phyloP scores from a whole-genome alignment of 2,113 vertebrate genomes.

The Crotalus tigris region DNA sequence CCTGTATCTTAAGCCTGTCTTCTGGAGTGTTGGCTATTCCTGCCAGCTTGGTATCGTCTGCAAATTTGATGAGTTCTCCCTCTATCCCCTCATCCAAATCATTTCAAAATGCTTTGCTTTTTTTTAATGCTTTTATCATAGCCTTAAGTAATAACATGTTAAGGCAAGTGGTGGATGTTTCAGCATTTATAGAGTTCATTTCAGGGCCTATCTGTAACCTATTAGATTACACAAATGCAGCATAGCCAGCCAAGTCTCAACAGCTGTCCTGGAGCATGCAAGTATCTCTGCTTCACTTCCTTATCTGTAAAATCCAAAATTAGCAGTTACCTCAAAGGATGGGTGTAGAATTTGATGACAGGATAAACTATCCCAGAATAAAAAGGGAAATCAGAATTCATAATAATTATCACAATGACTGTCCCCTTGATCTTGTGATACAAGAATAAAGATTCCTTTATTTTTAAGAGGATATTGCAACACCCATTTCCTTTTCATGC shows the following conservation, averaged over 20 bases:
- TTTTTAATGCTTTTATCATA: not conserved
- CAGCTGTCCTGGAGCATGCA: not conserved
- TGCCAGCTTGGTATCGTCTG: too few species aligned
- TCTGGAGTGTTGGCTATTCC: too few species aligned
- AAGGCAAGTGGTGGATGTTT: constrained; percentile 8
- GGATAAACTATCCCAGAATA: not conserved
- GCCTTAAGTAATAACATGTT: constrained; percentile 5
- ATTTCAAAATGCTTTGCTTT: not conserved
- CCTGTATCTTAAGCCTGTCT: too few species aligned
- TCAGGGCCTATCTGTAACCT: not conserved
- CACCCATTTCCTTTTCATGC: not conserved
- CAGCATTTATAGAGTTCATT: constrained; percentile 1
- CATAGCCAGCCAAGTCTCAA: not conserved
- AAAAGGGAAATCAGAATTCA: not conserved
- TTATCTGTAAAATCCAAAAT: constrained; percentile 2
- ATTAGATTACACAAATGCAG: not conserved
- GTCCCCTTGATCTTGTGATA: not conserved
- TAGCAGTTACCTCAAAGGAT: not conserved
- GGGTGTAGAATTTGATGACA: not conserved
- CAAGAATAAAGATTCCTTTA: not conserved
- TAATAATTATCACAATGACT: not conserved
- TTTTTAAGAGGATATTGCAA: not conserved
- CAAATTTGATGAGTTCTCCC: too few species aligned
- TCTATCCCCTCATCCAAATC: too few species aligned
- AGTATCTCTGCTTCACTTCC: not conserved